These are phyloP conservation scores for Kryptopterus vitreolus DNA, from an alignment of 2,797 vertebrate species.

Conservation along the genomic window DNA sequence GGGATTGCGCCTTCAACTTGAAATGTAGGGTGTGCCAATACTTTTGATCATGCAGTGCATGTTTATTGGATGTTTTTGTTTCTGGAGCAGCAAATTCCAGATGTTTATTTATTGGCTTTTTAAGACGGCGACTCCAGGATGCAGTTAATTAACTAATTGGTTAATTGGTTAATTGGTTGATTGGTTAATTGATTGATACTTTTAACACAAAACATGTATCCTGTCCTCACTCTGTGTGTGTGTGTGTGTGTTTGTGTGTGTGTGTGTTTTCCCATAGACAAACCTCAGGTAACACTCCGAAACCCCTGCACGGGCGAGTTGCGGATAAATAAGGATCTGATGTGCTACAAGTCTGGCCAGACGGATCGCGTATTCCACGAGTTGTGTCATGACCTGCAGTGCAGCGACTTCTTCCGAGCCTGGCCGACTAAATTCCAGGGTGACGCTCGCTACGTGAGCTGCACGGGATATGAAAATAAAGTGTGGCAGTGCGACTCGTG, in stretches of 20 bases:
- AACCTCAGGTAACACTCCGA: rapidly evolving
- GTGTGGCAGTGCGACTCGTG: slow-evolving; percentile 62
- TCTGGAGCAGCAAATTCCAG: neutral
- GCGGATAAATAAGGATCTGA: rapidly evolving
- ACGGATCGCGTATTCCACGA: rapidly evolving
- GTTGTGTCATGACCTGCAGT: slow-evolving; percentile 44
- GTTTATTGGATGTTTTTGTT: neutral
- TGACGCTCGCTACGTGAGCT: slow-evolving; percentile 41
- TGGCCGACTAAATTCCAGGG: rapidly evolving
- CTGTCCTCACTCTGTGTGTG: neutral
- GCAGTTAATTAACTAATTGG: no score
- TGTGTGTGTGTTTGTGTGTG: slow-evolving; percentile 4
- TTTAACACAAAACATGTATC: neutral
- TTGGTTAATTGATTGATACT: no score
- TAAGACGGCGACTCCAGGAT: no score
- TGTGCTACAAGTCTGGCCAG: slow-evolving; percentile 39
- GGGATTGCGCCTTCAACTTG: no score
- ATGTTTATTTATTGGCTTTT: neutral
- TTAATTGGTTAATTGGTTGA: no score
- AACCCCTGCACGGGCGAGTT: slow-evolving; percentile 21
- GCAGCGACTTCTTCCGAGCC: slow-evolving; percentile 36
- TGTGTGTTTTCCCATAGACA: slow-evolving; percentile 42
- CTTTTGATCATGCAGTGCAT: no score
- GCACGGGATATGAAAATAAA: slow-evolving; percentile 28
- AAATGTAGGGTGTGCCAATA: no score